Conservation (phyloP, 2,888 invertebrate species). For the Rhagophthalmus giganteus region DNA sequence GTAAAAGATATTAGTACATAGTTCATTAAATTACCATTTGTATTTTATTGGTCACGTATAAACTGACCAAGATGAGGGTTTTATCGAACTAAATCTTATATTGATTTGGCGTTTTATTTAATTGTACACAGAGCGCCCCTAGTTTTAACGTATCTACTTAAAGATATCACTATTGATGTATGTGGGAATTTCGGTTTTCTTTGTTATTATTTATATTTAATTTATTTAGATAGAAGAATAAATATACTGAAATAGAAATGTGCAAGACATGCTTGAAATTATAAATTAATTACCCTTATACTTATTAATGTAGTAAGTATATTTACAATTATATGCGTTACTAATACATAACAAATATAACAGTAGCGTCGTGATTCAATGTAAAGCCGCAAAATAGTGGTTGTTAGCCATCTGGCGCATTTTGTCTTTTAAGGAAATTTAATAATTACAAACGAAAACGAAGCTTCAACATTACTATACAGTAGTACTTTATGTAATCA, state of each 20-base stretch:
- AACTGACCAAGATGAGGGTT: slow-evolving; percentile 21
- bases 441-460: no score
- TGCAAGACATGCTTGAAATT: no score
- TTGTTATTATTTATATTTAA: neutral
- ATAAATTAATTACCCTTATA: neutral
- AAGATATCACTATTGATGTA: neutral
- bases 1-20: no score
- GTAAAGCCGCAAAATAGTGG: no score
- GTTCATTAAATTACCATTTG: neutral
- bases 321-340: no score
- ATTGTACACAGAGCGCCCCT: slow-evolving; percentile 9
- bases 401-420: no score
- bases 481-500: no score
- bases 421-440: no score
- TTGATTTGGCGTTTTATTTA: slow-evolving; percentile 10
- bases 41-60: slow-evolving; percentile 9
- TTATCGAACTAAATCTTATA: slow-evolving; percentile 11
- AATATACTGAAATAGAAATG: no score
- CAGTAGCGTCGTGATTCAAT: no score
- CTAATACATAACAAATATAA: no score
- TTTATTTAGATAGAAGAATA: neutral
- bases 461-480: no score
- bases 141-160: neutral
- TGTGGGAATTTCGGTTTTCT: slow-evolving; percentile 1
- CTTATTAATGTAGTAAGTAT: neutral